A percentile compares a stretch with the other conserved stretches of the same genome.
These are phyloP conservation scores for Drosophila pseudoananassae DNA, from an alignment of 1,140 invertebrate genomes.

Conservation along the genomic window DNA sequence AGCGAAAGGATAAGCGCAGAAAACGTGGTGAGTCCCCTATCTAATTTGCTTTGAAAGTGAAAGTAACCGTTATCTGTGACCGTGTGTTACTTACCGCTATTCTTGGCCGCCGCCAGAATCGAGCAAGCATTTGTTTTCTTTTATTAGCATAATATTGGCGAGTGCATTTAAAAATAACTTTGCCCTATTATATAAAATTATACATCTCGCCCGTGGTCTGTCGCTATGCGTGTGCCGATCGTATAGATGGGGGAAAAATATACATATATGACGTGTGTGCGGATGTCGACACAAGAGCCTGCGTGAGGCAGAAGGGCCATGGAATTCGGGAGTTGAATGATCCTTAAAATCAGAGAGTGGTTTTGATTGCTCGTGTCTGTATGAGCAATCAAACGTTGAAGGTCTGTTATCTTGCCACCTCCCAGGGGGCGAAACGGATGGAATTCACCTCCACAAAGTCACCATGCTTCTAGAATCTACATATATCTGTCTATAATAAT, in stretches of 20 bases:
- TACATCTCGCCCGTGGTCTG: slow-evolving; percentile 72
- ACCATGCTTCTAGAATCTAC: neutral
- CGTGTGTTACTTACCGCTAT: slow-evolving; percentile 14
- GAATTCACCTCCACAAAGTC: slow-evolving; percentile 26
- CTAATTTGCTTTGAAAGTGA: neutral
- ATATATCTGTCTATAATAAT: slow-evolving; percentile 12
- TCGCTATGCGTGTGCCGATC: slow-evolving; percentile 76
- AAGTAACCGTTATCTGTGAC: slow-evolving; percentile 25
- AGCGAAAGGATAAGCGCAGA: slow-evolving; percentile 89
- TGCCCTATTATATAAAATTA: slow-evolving; percentile 83
- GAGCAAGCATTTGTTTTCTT: slow-evolving; percentile 65
- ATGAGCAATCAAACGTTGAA: neutral
- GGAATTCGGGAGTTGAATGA: slow-evolving; percentile 5
- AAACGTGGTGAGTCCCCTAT: slow-evolving; percentile 87
- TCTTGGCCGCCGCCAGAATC: slow-evolving; percentile 22
- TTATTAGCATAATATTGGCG: slow-evolving; percentile 80
- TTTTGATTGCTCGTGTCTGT: neutral
- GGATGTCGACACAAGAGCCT: neutral
- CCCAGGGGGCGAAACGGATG: neutral
- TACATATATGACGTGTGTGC: slow-evolving; percentile 42
- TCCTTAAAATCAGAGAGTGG: neutral
- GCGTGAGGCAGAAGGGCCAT: slow-evolving; percentile 19
- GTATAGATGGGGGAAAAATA: slow-evolving; percentile 21
- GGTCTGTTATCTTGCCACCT: neutral
- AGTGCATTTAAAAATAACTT: slow-evolving; percentile 83